Evolutionary conservation across 1,140 invertebrate species (phyloP), one percentile per base, ranked within the genome.

Genomic region (Drosophila suzukii): DNA sequence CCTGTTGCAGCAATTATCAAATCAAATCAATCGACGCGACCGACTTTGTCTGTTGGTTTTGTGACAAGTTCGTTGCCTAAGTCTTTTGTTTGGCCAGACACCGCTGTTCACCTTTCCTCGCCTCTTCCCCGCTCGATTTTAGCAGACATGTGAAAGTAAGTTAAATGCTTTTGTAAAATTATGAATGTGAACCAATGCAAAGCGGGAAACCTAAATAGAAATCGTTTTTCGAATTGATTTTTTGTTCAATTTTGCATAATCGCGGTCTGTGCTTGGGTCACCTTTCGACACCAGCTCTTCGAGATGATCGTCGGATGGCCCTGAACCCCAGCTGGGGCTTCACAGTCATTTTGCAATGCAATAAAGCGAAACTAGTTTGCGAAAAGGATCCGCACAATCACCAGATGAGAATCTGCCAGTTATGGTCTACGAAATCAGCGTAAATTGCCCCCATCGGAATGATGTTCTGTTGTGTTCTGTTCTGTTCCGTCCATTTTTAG

Each of bases 31-130:
- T 70, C 67, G 71, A 63, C 58, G 57, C 44, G 63, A 60, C 47
- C 60, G 54, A 65, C 41, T 56, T 56, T 78, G 67, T 56, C 24
- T 75, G 73, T 88, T 83, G 84, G 71, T 84, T 86, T 91, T 78
- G 80, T 82, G 72, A 80, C 88, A 79, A 84, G 88, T 88, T 91
- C 68, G 77, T 86, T 91, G 77, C 88, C 74, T 59, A 88, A 91
- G 88, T 88, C 88, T 91, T 91, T 91, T 91, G 88, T 91, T 47
- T 77, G 46, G 54, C 43, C 49, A 46, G 41, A 55, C 34, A 38
- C 10, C 11, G 36, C 38, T 2, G n/a, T 32, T 34, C 50, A 17
- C 55, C 50, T 20, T 39, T n/a, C 56, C 24, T 7, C n/a, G 39
- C 49, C 47, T 6, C 30, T 7, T 32, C 15, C 7, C 20, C 13